Conservation (phyloP, 2,888 invertebrate genomes). For the Sepioteuthis lessoniana region DNA sequence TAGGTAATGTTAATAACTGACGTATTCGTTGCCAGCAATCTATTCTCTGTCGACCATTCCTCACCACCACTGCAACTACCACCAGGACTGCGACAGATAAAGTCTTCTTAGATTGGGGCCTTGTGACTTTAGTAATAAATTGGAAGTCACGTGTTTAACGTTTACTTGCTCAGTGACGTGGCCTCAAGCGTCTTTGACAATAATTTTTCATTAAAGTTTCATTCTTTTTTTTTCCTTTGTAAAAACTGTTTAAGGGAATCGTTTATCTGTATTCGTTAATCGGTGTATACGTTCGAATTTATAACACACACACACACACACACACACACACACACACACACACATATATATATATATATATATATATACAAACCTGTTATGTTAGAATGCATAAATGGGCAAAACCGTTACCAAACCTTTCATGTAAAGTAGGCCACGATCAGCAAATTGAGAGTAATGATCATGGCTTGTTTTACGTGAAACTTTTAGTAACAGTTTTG, state of each 20-base stretch:
- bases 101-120: neutral
- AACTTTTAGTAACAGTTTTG: too few species aligned
- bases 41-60: neutral
- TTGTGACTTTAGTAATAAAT: neutral
- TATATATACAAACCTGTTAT: neutral
- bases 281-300: too few species aligned
- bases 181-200: neutral
- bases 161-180: neutral
- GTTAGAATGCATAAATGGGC: too few species aligned
- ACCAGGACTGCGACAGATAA: neutral
- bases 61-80: neutral
- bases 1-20: constrained; percentile 20
- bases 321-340: neutral
- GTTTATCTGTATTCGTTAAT: too few species aligned
- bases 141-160: neutral
- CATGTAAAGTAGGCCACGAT: too few species aligned
- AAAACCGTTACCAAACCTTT: too few species aligned
- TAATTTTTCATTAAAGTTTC: neutral
- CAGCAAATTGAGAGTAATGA: too few species aligned
- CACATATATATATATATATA: neutral
- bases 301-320: neutral
- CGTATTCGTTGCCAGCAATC: neutral
- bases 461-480: too few species aligned
- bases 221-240: too few species aligned
- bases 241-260: too few species aligned